Percentiles rank a stretch among this genome's conserved stretches.
These are phyloP conservation scores for Netelia fuscicornis DNA, from an alignment of 2,888 invertebrate species.

Conservation along the genomic window DNA sequence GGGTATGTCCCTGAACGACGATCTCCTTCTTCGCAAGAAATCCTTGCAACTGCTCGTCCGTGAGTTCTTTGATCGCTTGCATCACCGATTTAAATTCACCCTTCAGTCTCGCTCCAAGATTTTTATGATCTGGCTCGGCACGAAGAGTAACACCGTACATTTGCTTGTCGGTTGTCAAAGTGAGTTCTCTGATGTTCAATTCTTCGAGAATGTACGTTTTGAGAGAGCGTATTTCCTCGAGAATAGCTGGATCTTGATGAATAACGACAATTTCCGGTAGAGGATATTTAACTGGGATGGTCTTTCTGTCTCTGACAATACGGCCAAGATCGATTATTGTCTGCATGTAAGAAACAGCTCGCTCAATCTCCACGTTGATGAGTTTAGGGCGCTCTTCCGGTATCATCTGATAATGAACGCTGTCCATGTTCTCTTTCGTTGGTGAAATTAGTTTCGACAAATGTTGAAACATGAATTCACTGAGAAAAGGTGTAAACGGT, in stretches of 20 bases:
- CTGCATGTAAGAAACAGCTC: slow-evolving; percentile 97
- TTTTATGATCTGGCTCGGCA: slow-evolving; percentile 98
- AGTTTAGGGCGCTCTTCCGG: slow-evolving; percentile 90
- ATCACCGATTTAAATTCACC: slow-evolving; percentile 95
- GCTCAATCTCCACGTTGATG: slow-evolving; percentile 94
- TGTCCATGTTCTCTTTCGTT: slow-evolving; percentile 87
- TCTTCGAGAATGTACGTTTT: slow-evolving; percentile 96
- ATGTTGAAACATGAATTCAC: slow-evolving; percentile 97
- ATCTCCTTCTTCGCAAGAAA: slow-evolving; percentile 90
- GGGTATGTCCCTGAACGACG: slow-evolving; percentile 90
- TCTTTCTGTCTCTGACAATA: slow-evolving; percentile 96
- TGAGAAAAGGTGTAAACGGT: slow-evolving; percentile 98
- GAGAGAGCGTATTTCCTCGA: slow-evolving; percentile 92
- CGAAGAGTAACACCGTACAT: slow-evolving; percentile 96
- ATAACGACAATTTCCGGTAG: slow-evolving; percentile 98
- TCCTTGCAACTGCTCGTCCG: slow-evolving; percentile 92
- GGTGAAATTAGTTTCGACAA: slow-evolving; percentile 89
- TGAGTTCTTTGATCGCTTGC: slow-evolving; percentile 91
- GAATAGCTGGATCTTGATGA: slow-evolving; percentile 92
- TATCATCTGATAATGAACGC: slow-evolving; percentile 97
- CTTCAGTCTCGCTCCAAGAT: slow-evolving; percentile 95
- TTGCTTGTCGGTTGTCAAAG: slow-evolving; percentile 94
- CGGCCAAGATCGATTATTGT: slow-evolving; percentile 97
- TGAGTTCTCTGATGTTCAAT: slow-evolving; percentile 94
- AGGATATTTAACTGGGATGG: slow-evolving; percentile 98